These are phyloP conservation scores for Brotula barbata DNA, from an alignment of 2,797 vertebrate species.

Conservation along the genomic window DNA sequence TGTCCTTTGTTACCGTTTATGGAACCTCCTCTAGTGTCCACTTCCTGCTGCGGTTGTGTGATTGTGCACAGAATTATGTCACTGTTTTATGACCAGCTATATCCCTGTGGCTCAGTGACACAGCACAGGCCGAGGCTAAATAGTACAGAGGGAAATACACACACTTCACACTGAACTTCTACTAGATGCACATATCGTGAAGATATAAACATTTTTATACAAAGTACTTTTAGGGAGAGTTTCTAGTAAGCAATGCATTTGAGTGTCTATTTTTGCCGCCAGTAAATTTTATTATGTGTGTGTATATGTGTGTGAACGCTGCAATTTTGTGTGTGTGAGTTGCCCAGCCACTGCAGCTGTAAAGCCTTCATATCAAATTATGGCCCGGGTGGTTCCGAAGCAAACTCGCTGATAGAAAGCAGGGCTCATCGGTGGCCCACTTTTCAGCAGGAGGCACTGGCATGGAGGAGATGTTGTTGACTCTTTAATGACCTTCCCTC, in stretches of 20 bases:
- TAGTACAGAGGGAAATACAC: slow-evolving; percentile 27
- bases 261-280: background rate
- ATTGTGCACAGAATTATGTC: slow-evolving; percentile 3
- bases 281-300: background rate
- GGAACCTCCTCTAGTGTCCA: too few species aligned
- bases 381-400: slow-evolving; percentile 37
- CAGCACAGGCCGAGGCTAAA: slow-evolving; percentile 33
- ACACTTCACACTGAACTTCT: slow-evolving; percentile 7
- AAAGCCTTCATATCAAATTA: slow-evolving; percentile 36
- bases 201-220: background rate
- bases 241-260: background rate
- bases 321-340: background rate
- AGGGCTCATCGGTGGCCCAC: slow-evolving; percentile 1
- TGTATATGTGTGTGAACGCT: slow-evolving; percentile 11
- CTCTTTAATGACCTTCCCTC: slow-evolving; percentile 37
- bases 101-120: slow-evolving; percentile 26
- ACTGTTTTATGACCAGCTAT: slow-evolving; percentile 11
- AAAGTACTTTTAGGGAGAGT: too few species aligned
- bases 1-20: slow-evolving; percentile 2
- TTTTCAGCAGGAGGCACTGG: slow-evolving; percentile 16
- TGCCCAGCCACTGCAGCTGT: slow-evolving; percentile 2
- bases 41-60: background rate
- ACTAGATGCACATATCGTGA: background rate
- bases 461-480: slow-evolving; percentile 7
- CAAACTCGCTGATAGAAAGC: slow-evolving; percentile 22